Conservation (phyloP, 2,113 vertebrate species). For the Embiotoca jacksoni region DNA sequence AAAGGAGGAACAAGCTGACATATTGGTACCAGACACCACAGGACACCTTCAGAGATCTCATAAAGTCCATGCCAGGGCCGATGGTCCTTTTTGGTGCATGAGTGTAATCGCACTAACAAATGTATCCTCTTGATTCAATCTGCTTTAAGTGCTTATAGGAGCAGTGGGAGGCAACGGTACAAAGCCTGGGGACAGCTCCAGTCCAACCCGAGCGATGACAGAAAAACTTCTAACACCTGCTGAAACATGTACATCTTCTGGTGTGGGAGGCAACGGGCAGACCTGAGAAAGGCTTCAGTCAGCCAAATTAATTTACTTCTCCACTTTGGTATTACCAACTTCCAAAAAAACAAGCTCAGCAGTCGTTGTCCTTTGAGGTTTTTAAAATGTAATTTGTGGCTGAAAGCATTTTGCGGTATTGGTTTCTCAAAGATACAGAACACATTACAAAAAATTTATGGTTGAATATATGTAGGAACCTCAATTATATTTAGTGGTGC, state of each 20-base stretch:
- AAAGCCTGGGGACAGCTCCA: not conserved
- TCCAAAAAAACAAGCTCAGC: slow-evolving; percentile 6
- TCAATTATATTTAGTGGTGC: not conserved
- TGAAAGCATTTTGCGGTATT: not conserved
- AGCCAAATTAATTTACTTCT: slow-evolving; percentile 15
- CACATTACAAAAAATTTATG: not conserved
- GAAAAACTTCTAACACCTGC: not conserved
- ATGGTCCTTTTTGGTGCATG: not conserved
- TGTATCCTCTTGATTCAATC: not conserved
- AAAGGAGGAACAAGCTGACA: not conserved
- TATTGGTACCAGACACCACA: not conserved
- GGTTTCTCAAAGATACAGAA: not conserved
- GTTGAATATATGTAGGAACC: not conserved
- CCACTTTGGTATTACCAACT: not conserved
- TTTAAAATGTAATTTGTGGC: slow-evolving; percentile 26
- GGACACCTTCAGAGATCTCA: not conserved
- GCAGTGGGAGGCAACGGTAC: slow-evolving; percentile 11
- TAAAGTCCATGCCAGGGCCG: not conserved
- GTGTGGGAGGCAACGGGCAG: slow-evolving; percentile 23
- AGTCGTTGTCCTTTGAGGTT: not conserved
- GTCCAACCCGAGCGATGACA: not conserved
- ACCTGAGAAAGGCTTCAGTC: not conserved
- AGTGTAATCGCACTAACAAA: no score
- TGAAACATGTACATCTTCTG: slow-evolving; percentile 42
- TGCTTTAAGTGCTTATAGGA: not conserved